phyloP scores from a whole-genome alignment of 1,140 invertebrate genomes.

The Cotesia chilonis region DNA sequence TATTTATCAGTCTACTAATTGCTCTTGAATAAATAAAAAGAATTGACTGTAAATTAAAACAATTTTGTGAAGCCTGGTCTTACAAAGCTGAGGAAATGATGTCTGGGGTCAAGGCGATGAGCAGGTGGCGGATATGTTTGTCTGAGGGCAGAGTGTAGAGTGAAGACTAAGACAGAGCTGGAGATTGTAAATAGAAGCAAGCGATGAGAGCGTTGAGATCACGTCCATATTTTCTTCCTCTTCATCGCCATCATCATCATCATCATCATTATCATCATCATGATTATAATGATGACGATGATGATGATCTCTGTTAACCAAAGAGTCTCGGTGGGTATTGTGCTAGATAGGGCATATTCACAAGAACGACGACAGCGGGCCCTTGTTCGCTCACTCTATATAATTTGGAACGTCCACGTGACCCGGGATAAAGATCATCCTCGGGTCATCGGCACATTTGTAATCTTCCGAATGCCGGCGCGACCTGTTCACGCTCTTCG shows the following conservation, averaged over 20 bases:
- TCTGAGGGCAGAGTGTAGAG: conserved; percentile 2
- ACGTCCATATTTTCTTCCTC: conserved; percentile 29
- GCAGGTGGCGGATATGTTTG: conserved; percentile 30
- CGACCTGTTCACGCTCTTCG: conserved; percentile 57
- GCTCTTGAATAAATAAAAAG: background rate
- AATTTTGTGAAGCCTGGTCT: background rate
- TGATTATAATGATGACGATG: too few species aligned
- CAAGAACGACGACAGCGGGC: background rate
- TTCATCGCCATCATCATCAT: conserved; percentile 26
- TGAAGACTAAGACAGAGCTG: background rate
- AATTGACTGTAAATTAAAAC: background rate
- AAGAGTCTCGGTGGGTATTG: too few species aligned
- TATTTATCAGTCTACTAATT: too few species aligned
- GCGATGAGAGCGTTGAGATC: conserved; percentile 36
- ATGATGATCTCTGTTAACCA: too few species aligned
- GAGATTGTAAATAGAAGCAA: conserved; percentile 21
- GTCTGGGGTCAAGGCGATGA: conserved; percentile 28
- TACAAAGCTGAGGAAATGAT: conserved; percentile 21
- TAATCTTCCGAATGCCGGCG: conserved; percentile 61
- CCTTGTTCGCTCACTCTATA: conserved; percentile 57
- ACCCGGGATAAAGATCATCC: conserved; percentile 51
- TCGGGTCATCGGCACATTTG: conserved; percentile 62
- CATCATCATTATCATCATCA: too few species aligned
- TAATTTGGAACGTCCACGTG: conserved; percentile 64
- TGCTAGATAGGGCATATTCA: too few species aligned